Base-by-base conservation (phyloP, 2,888 invertebrate genomes). In the Oligia latruncula region DNA sequence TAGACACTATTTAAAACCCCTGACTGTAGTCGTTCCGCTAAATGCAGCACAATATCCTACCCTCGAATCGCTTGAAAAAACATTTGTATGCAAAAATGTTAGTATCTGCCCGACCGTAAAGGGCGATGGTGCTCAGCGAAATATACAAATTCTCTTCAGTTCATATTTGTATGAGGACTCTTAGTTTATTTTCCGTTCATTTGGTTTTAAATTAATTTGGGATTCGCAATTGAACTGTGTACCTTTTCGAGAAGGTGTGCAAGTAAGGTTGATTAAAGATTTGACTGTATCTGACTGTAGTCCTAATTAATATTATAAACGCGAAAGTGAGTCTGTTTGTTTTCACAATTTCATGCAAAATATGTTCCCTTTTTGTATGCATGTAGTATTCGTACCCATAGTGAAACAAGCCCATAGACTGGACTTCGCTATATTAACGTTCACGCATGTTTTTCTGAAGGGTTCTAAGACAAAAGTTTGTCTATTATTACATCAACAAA, bases 61-160 rank as follows among this genome's bases (percentile, higher is more conserved):
- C 85, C 85, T 80, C 65, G 62, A 60, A 80, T 85, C 74, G 81
- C 81, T 64, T 70, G 74, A 80, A 83, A 83, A 81, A 85, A 75
- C 83, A 83, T 83, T 83, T 75, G n/a, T 85, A 83, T 83, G 83
- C 83, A 80, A 83, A 83, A 85, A 75, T 6, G 49, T 75, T 67
- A 67, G 71, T 85, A 84, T 85, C 85, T 72, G 58, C 52, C 60
- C 65, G 85, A n/a, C 75, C 68, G 68, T 85, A 70, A 75, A 29
- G 43, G 75, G 67, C 40, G 67, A 6, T 40, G n/a, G 46, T 43
- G 17, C 43, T 80, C 71, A 68, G 83, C 85, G 23, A 52, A 83
- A 68, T 67, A 73, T 84, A 83, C 70, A 84, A 84, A 80, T 80
- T 62, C 65, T n/a, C 40, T 68, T 17, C 60, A 15, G 20, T 55